phyloP scores from a whole-genome alignment of 2,888 invertebrate species.

The Seira ritae region DNA sequence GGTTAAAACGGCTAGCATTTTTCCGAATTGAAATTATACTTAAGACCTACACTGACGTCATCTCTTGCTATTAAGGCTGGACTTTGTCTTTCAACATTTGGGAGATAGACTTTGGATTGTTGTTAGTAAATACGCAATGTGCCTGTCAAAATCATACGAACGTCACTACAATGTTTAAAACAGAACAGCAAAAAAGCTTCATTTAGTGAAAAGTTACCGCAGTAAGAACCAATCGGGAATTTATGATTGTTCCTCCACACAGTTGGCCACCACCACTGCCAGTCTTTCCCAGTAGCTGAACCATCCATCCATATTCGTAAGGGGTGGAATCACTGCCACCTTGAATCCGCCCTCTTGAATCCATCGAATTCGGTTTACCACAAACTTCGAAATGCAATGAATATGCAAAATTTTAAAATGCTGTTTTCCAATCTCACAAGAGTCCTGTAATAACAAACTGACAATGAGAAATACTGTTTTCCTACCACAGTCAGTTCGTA shows the following conservation, averaged over 20 bases:
- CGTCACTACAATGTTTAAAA: background rate
- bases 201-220: constrained; percentile 27
- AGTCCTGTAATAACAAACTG: background rate
- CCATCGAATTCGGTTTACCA: background rate
- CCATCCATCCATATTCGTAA: constrained; percentile 57
- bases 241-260: constrained; percentile 47
- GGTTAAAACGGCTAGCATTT: too few relatives aligned
- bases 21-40: too few relatives aligned
- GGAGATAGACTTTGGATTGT: too few relatives aligned
- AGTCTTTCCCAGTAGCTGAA: constrained; percentile 8
- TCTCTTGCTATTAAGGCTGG: too few relatives aligned
- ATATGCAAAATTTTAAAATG: constrained; percentile 20
- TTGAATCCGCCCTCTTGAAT: constrained; percentile 34
- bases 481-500: constrained; percentile 37
- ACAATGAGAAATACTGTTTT: background rate
- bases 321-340: constrained; percentile 24
- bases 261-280: background rate
- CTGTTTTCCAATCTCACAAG: background rate
- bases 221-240: constrained; percentile 39
- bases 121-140: constrained; percentile 48
- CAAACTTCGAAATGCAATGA: too few relatives aligned
- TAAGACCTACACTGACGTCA: too few relatives aligned
- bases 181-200: background rate
- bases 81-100: too few relatives aligned
- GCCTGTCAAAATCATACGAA: too few relatives aligned